Evolutionary conservation across 2,113 vertebrate species (phyloP).

Genomic region (Siniperca chuatsi): DNA sequence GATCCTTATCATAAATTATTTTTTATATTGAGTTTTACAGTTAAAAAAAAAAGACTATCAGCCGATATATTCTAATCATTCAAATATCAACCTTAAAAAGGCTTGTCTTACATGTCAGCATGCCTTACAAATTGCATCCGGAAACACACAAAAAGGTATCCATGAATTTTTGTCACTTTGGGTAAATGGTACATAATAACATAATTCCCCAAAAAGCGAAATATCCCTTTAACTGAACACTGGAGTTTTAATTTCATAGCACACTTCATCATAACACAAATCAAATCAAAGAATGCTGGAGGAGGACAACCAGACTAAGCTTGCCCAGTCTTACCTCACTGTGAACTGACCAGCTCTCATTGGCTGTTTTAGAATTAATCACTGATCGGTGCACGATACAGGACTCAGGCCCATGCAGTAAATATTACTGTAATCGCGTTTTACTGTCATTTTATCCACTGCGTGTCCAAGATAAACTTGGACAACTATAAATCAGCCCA

Average conservation of each 20-base stretch:
- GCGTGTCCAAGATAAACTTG: neutral
- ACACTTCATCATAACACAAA: neutral
- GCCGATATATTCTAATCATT: neutral
- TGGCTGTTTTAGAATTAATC: slow-evolving; percentile 1
- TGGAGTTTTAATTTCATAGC: slow-evolving; percentile 1
- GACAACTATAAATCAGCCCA: neutral
- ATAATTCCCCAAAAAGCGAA: neutral
- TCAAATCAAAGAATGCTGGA: slow-evolving; percentile 14
- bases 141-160: neutral
- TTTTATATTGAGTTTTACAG: neutral
- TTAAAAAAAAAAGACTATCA: neutral
- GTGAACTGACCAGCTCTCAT: slow-evolving; percentile 20
- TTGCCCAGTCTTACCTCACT: neutral
- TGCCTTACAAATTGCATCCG: neutral
- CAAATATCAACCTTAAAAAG: neutral
- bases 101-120: neutral
- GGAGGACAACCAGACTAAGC: slow-evolving; percentile 11
- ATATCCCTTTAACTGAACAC: neutral
- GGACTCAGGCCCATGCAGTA: slow-evolving; percentile 2
- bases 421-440: neutral
- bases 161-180: neutral
- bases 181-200: neutral
- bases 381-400: neutral
- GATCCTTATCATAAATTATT: neutral
- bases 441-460: slow-evolving; percentile 3